Conservation (phyloP, 1,140 invertebrate genomes). For the Drosophila setifemur region DNA sequence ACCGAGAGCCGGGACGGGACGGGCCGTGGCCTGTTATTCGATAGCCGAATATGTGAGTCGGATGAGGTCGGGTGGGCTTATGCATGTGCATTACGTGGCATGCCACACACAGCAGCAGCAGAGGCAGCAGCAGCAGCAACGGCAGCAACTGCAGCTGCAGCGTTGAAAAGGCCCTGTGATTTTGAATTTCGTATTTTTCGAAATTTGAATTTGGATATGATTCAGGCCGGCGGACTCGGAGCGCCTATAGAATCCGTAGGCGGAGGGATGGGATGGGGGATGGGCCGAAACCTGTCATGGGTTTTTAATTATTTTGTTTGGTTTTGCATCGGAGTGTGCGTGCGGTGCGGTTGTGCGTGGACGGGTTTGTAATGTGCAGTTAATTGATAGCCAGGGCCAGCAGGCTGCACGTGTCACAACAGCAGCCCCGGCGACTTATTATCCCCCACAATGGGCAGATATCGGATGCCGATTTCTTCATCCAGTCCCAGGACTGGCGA, state of each 20-base stretch:
- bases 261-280: slow-evolving; percentile 9
- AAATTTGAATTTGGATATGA: slow-evolving; percentile 67
- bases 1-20: no score
- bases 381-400: slow-evolving; percentile 61
- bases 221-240: slow-evolving; percentile 32
- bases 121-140: slow-evolving; percentile 15
- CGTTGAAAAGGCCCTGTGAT: slow-evolving; percentile 55
- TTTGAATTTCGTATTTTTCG: slow-evolving; percentile 63
- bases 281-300: slow-evolving; percentile 43
- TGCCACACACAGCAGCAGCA: slow-evolving; percentile 17
- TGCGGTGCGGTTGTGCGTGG: slow-evolving; percentile 4
- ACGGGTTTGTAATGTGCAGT: slow-evolving; percentile 54
- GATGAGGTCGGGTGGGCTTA: not conserved
- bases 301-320: slow-evolving; percentile 79
- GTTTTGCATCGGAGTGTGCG: slow-evolving; percentile 27
- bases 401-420: slow-evolving; percentile 28
- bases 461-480: slow-evolving; percentile 6
- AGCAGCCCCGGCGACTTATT: slow-evolving; percentile 30
- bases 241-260: no score
- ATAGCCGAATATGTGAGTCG: slow-evolving; percentile 58
- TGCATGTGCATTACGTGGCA: slow-evolving; percentile 53
- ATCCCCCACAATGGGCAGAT: slow-evolving; percentile 34
- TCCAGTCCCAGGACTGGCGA: not conserved
- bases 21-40: slow-evolving; percentile 52
- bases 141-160: slow-evolving; percentile 9